Evolutionary conservation across 2,888 invertebrate genomes (phyloP).

Genomic region (Callimorpha dominula): DNA sequence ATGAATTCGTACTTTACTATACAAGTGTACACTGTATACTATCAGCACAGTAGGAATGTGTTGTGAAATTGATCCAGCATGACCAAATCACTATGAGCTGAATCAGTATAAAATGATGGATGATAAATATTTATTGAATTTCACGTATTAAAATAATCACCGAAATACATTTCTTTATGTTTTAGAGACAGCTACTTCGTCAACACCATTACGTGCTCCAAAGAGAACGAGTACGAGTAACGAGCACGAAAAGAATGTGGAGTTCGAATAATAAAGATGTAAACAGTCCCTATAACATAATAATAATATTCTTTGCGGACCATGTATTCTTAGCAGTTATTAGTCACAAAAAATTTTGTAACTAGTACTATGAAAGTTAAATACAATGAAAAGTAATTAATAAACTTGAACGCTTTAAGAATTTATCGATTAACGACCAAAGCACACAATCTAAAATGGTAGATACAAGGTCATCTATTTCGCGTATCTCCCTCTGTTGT

Average conservation of each 20-base stretch:
- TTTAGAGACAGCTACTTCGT: too few species aligned
- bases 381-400: not conserved
- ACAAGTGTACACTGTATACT: not conserved
- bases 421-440: slow-evolving; percentile 18
- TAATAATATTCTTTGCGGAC: too few species aligned
- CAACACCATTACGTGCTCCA: too few species aligned
- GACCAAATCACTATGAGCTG: not conserved
- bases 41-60: not conserved
- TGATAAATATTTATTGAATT: not conserved
- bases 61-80: not conserved
- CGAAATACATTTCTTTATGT: too few species aligned
- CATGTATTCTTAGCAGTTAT: too few species aligned
- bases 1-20: not conserved
- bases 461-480: slow-evolving; percentile 37
- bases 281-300: too few species aligned
- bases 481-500: slow-evolving; percentile 33
- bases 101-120: not conserved
- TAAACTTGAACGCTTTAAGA: not conserved
- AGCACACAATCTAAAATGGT: slow-evolving; percentile 42
- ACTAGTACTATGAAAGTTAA: not conserved
- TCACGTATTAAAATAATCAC: too few species aligned
- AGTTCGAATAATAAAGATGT: too few species aligned
- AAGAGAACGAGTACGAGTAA: not conserved
- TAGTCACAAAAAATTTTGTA: too few species aligned
- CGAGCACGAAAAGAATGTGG: not conserved